Conservation (phyloP, 2,888 invertebrate species). For the Argyresthia goedartella region DNA sequence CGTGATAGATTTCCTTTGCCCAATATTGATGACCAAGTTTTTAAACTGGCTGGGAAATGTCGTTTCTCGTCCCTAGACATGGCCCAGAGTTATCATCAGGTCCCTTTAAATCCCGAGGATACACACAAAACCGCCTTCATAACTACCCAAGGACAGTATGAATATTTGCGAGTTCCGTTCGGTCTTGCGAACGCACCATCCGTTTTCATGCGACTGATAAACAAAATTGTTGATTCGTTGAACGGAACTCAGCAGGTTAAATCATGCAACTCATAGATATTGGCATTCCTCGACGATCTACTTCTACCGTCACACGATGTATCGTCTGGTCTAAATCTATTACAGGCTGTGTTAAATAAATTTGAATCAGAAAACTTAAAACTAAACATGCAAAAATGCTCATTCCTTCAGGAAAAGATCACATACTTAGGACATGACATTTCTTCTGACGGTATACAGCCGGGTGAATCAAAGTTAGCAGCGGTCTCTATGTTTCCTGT, state of each 20-base stretch:
- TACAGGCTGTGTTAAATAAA: neutral
- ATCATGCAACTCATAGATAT: neutral
- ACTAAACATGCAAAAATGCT: slow-evolving; percentile 2
- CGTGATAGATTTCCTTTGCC: slow-evolving; percentile 19
- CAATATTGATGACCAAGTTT: slow-evolving; percentile 18
- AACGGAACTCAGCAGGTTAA: neutral
- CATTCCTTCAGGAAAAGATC: slow-evolving; percentile 1
- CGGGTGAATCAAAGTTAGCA: slow-evolving; percentile 1
- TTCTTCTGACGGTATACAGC: neutral
- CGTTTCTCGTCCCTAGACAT: slow-evolving; percentile 17
- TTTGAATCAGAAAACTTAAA: neutral
- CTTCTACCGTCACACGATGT: slow-evolving; percentile 11
- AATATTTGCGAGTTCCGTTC: slow-evolving; percentile 16
- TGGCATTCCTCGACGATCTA: slow-evolving; percentile 13
- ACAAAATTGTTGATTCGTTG: slow-evolving; percentile 11
- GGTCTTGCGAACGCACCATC: slow-evolving; percentile 16
- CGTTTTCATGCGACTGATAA: slow-evolving; percentile 1
- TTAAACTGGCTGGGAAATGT: slow-evolving; percentile 14
- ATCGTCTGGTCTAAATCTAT: neutral
- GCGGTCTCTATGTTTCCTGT: slow-evolving; percentile 9
- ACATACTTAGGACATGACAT: slow-evolving; percentile 3
- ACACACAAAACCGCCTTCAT: slow-evolving; percentile 17
- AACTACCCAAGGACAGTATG: slow-evolving; percentile 15
- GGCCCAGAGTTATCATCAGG: slow-evolving; percentile 16
- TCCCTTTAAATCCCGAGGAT: slow-evolving; percentile 9